Evolutionary conservation across 2,888 invertebrate species (phyloP), one percentile per base, ranked within the genome.

Genomic region (Himalopsyche tibetana): DNA sequence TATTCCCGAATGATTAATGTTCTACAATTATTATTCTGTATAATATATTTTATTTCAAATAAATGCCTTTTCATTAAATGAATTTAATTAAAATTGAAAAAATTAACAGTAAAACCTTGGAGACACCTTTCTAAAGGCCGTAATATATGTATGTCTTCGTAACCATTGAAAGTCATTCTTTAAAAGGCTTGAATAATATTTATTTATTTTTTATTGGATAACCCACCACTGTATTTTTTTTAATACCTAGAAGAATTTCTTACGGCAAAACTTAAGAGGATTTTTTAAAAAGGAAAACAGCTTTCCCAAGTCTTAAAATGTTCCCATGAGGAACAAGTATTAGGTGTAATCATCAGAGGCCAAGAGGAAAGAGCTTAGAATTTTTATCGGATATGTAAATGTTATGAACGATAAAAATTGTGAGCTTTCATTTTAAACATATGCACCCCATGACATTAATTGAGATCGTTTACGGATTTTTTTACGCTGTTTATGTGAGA

Each of bases 391-490:
- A 91, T 93, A 93, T 93, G 93, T 93, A 92, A 93, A 93, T 93
- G 91, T 93, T 93, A 93, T 93, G 92, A 93, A 93, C 93, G 92
- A 92, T 92, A 93, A 93, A 93, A 89, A 93, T 83, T 83, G 63
- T 81, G 63, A 56, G 19, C 40, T 82, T 80, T 69, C 84, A 82
- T 84, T 86, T 82, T 88, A 86, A 88, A 87, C 85, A 86, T 87
- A 86, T 87, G 86, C 87, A 87, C 86, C 88, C 88, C 84, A 81
- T 84, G 85, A 86, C 84, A 83, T 87, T 88, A 87, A 88, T 88
- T 87, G 87, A 88, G 87, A 86, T 63, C 84, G 86, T 87, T 88
- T 82, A 84, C 74, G 63, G 82, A 84, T 55, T 84, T 81, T 83
- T 83, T 81, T 84, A 85, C 82, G 85, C 79, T 86, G 86, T 86